A percentile compares a stretch with the other conserved stretches of the same genome.
Conservation (phyloP, 2,113 vertebrate species). For the Puffinus mauretanicus region DNA sequence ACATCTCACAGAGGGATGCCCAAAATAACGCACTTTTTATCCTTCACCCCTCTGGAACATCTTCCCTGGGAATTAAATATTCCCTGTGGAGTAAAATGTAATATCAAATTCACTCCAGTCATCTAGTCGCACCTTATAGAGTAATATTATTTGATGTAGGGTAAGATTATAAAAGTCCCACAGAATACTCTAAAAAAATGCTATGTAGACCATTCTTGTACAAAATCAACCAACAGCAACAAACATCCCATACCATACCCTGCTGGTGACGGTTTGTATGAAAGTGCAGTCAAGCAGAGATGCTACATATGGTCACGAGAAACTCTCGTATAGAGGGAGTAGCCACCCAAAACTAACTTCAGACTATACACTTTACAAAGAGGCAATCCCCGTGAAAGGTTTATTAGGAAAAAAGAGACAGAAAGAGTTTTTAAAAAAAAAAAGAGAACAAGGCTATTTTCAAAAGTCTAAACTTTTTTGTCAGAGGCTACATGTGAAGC, state of each 20-base stretch:
- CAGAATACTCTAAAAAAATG: neutral
- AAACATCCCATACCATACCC: neutral
- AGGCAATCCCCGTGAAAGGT: conserved; percentile 47
- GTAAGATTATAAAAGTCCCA: neutral
- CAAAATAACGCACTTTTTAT: neutral
- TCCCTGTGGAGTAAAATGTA: neutral
- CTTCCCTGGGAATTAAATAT: neutral
- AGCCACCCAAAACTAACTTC: conserved; percentile 57
- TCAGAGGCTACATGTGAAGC: neutral
- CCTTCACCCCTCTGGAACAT: neutral
- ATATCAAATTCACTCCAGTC: neutral
- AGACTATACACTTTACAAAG: conserved; percentile 68
- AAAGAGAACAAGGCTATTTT: neutral
- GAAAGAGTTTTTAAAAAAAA: neutral
- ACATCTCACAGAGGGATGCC: neutral
- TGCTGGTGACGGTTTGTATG: neutral
- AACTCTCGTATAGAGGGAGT: neutral
- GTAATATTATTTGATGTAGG: neutral
- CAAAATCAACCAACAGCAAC: neutral
- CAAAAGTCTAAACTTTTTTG: neutral
- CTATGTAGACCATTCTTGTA: neutral
- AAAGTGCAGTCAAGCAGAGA: conserved; percentile 42
- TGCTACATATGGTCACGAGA: conserved; percentile 51
- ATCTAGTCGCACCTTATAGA: fast-evolving
- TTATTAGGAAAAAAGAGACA: neutral